Evolutionary conservation across 2,888 invertebrate genomes (phyloP), one percentile per base, ranked within the genome.

Genomic region (Dicyrtoma fusca): DNA sequence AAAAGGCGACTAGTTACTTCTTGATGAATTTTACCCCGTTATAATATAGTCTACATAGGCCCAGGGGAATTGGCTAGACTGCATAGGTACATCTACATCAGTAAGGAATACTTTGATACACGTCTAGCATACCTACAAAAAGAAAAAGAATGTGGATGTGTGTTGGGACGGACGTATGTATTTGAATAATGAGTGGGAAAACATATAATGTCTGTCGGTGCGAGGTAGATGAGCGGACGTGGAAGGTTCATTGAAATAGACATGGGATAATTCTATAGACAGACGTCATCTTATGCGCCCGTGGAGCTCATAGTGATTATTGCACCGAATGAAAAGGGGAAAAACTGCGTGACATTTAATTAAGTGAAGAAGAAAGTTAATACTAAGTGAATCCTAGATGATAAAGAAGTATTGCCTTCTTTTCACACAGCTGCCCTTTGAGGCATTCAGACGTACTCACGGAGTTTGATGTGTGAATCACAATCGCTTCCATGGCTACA

Each of bases 351-450:
- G 74, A 74, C 72, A 70, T 68, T 74, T 74, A 74, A 74, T 74
- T 74, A 74, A 72, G 72, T 72, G 72, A 69, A 72, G 69, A 72
- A 73, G 69, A 65, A 74, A 74, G 74, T 74, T 74, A 74, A 74
- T 71, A 66, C 63, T 57, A 74, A 74, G 63, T 71, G 69, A 74
- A 62, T 74, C 63, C 69, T 26, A 68, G 53, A 69, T 68, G 68
- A 68, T 68, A 68, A 68, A 68, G 57, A 59, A 57, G 23, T 13
- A 53, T 53, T 65, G 51, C 51, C 65, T 51, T 65, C 51, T 65
- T 65, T 51, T 44, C 66, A 68, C 57, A 45, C 57, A 68, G 44
- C 45, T 68, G 68, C 57, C 68, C 57, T 59, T 59, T 66, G 26
- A 66, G 44, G 3, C 66, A 68, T 68, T 68, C 68, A 68, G 55